Evolutionary conservation across 2,888 invertebrate species (phyloP).

Genomic region (Xanthostigma xanthostigma): DNA sequence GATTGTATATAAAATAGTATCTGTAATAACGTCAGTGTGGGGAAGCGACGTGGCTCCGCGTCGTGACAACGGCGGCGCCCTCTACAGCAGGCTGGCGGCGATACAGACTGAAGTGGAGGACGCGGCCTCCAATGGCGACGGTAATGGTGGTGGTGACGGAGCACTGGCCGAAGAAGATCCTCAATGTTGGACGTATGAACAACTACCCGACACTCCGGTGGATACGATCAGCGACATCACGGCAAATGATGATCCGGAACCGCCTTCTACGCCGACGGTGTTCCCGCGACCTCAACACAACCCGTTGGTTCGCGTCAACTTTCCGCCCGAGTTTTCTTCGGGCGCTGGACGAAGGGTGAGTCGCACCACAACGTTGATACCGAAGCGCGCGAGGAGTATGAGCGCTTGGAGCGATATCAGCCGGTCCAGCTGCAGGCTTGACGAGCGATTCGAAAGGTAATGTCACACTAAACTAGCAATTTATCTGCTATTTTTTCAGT

Average conservation of each 20-base stretch:
- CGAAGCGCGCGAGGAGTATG: conserved; percentile 44
- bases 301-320: conserved; percentile 47
- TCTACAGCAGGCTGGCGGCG: conserved; percentile 7
- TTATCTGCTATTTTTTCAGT: no score
- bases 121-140: conserved; percentile 15
- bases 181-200: conserved; percentile 28
- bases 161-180: conserved; percentile 10
- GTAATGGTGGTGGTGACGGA: conserved; percentile 18
- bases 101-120: conserved; percentile 30
- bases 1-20: no score
- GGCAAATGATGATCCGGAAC: conserved; percentile 11
- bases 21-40: no score
- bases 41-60: conserved; percentile 28
- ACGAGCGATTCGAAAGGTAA: conserved; percentile 43
- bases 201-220: conserved; percentile 25
- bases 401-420: conserved; percentile 82
- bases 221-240: conserved; percentile 14
- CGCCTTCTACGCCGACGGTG: conserved; percentile 11
- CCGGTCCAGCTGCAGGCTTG: conserved; percentile 65
- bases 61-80: conserved; percentile 24
- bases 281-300: conserved; percentile 10
- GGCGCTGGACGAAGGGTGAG: conserved; percentile 21
- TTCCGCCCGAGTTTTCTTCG: conserved; percentile 40
- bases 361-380: not conserved
- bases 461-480: no score